Evolutionary conservation across 2,113 vertebrate genomes (phyloP), one percentile per base, ranked within the genome.

Genomic region (Eublepharis macularius): DNA sequence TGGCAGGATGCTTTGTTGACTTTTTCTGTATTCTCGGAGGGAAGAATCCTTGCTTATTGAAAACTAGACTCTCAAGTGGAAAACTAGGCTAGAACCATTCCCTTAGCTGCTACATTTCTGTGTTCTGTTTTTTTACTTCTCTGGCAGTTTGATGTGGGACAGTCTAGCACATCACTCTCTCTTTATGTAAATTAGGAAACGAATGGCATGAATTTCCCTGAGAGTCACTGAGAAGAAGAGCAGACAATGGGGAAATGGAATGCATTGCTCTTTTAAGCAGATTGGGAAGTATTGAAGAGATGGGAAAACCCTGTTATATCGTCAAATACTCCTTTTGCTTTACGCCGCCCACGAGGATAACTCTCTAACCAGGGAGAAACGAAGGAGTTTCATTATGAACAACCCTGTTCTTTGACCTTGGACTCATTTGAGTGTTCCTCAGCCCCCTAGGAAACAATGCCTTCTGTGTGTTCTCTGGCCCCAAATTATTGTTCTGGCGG

Each of bases 291-390:
- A 13, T 5, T 1, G 12, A 19, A 34, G 6, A 12, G 75, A 68
- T 41, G 26, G 24, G 34, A 41, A 80, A 29, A 70, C 11, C 11
- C 29, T 16, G 34, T 12, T 0, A 0, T 0, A 0, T 4, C 47
- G 8, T 39, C 60, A 39, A 0, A 4, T 26, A 19, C 32, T 10
- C 68, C 3, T n/a, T 66, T 13, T 45, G 0, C 19, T 24, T 82
- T 16, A 49, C 8, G 21, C 51, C 21, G 9, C 54, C 65, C 60
- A 21, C 13, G n/a, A 57, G 32, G 63, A 2, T 5, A 75, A 0
- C 1, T 41, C 79, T 57, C 1, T 1, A 0, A 0, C 70, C 72
- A 45, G 8, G 10, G 69, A 73, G 11, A 60, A 4, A 24, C 2
- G 81, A 49, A 6, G 4, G 0, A 3, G 32, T n/a, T 12, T 1